A percentile compares a stretch with the other conserved stretches of the same genome.
Evolutionary conservation across 2,888 invertebrate genomes (phyloP).

Genomic region (Quadriops clusia): DNA sequence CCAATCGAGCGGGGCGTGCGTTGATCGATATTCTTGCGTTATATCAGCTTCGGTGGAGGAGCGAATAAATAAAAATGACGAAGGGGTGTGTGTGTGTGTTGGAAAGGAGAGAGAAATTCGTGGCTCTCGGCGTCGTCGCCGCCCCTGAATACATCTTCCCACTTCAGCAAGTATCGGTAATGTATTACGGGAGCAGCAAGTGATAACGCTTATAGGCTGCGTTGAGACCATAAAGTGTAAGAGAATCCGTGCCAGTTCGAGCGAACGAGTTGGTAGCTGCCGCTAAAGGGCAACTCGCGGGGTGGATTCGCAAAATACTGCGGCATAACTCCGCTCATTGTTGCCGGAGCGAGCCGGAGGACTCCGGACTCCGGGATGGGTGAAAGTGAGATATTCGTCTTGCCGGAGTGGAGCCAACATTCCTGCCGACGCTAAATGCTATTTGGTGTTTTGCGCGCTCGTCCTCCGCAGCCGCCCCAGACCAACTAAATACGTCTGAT

Average conservation of each 20-base stretch:
- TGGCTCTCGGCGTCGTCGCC: too few relatives aligned
- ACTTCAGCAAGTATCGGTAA: constrained; percentile 35
- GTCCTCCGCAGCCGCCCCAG: too few relatives aligned
- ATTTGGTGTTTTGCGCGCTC: constrained; percentile 4
- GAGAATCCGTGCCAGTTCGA: constrained; percentile 28
- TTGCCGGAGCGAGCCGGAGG: too few relatives aligned
- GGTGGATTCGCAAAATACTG: constrained; percentile 30
- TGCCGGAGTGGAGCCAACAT: constrained; percentile 28
- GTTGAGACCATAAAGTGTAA: constrained; percentile 27
- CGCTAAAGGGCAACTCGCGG: constrained; percentile 22
- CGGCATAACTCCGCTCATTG: constrained; percentile 33
- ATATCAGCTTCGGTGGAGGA: too few relatives aligned
- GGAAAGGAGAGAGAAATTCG: too few relatives aligned
- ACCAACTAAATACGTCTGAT: too few relatives aligned
- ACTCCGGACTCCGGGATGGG: constrained; percentile 29
- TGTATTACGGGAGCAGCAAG: constrained; percentile 29
- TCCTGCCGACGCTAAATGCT: constrained; percentile 24
- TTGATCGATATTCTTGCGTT: too few relatives aligned
- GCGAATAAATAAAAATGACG: too few relatives aligned
- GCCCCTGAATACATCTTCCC: constrained; percentile 35
- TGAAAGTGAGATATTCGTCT: constrained; percentile 32
- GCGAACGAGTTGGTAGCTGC: constrained; percentile 22
- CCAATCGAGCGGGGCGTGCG: too few relatives aligned
- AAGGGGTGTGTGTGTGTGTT: too few relatives aligned
- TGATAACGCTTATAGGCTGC: constrained; percentile 31